phyloP scores from a whole-genome alignment of 1,140 invertebrate species.

The Archivesica marissinica region DNA sequence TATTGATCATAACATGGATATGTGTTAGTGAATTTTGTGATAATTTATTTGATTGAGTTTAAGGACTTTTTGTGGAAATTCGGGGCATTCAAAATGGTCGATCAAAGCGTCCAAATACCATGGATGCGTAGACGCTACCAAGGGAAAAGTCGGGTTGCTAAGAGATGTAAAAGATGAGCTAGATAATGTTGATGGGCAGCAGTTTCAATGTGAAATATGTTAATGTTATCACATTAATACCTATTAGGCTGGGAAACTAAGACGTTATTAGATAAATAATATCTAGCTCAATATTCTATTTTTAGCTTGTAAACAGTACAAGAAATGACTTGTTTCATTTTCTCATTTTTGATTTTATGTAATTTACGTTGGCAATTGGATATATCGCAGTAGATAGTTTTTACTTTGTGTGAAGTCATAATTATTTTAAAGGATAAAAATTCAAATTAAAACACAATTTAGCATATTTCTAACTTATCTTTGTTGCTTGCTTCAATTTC shows the following conservation, averaged over 20 bases:
- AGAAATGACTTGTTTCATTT: slow-evolving; percentile 20
- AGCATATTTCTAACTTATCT: too few relatives aligned
- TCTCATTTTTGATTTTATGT: too few relatives aligned
- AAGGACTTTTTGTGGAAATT: slow-evolving; percentile 41
- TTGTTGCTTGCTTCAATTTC: too few relatives aligned
- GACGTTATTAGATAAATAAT: neutral
- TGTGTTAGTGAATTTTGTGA: slow-evolving; percentile 37
- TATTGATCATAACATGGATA: slow-evolving; percentile 26
- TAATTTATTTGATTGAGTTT: slow-evolving; percentile 5
- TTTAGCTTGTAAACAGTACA: neutral
- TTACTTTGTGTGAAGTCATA: too few relatives aligned
- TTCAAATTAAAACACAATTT: too few relatives aligned
- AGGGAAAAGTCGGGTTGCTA: slow-evolving; percentile 71
- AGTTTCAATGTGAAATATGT: slow-evolving; percentile 24
- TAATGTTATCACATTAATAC: neutral
- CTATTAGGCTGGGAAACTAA: neutral
- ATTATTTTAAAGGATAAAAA: too few relatives aligned
- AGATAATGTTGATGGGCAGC: slow-evolving; percentile 61
- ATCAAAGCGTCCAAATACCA: slow-evolving; percentile 70
- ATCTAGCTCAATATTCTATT: slow-evolving; percentile 26
- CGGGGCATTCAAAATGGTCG: slow-evolving; percentile 69
- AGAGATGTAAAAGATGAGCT: slow-evolving; percentile 63
- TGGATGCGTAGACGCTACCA: slow-evolving; percentile 69
- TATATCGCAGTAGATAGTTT: too few relatives aligned
- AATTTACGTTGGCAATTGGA: too few relatives aligned